A percentile compares a stretch with the other conserved stretches of the same genome.
Evolutionary conservation across 1,140 invertebrate genomes (phyloP).

Genomic region (Megalopta genalis): DNA sequence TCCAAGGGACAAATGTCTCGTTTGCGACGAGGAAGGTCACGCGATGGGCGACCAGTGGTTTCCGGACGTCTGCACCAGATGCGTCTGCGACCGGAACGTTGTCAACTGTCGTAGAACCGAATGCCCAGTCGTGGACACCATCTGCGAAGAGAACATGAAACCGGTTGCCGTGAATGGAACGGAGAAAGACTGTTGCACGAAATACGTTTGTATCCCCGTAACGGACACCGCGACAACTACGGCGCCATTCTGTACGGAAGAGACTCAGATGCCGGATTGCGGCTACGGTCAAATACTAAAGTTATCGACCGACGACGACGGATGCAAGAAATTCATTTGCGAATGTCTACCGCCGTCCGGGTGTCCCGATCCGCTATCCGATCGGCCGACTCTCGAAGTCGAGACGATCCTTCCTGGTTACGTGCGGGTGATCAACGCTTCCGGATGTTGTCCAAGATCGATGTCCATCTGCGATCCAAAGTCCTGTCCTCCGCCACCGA

Average conservation of each 20-base stretch:
- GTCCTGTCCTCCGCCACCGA: constrained; percentile 81
- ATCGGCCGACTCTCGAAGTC: constrained; percentile 74
- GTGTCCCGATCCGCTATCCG: constrained; percentile 79
- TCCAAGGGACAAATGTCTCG: constrained; percentile 79
- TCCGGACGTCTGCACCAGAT: constrained; percentile 88
- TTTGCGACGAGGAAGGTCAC: constrained; percentile 85
- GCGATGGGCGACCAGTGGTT: constrained; percentile 83
- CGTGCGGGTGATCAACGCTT: constrained; percentile 80
- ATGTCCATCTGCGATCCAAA: constrained; percentile 82
- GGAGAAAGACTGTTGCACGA: constrained; percentile 84
- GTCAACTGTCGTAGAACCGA: constrained; percentile 82
- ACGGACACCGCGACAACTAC: constrained; percentile 72
- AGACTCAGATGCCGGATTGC: constrained; percentile 84
- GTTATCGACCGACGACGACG: constrained; percentile 81
- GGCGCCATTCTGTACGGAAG: constrained; percentile 80
- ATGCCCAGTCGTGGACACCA: constrained; percentile 82
- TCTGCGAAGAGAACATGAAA: constrained; percentile 81
- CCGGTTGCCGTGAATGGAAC: constrained; percentile 80
- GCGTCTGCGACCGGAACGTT: constrained; percentile 83
- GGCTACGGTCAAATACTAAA: constrained; percentile 86
- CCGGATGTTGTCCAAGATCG: constrained; percentile 86
- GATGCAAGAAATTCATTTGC: constrained; percentile 86
- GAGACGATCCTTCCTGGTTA: constrained; percentile 82
- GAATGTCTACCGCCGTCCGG: constrained; percentile 86
- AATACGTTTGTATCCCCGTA: constrained; percentile 82